These are phyloP conservation scores for Myiotriccus ornatus DNA, from an alignment of 2,797 vertebrate genomes.

Conservation along the genomic window DNA sequence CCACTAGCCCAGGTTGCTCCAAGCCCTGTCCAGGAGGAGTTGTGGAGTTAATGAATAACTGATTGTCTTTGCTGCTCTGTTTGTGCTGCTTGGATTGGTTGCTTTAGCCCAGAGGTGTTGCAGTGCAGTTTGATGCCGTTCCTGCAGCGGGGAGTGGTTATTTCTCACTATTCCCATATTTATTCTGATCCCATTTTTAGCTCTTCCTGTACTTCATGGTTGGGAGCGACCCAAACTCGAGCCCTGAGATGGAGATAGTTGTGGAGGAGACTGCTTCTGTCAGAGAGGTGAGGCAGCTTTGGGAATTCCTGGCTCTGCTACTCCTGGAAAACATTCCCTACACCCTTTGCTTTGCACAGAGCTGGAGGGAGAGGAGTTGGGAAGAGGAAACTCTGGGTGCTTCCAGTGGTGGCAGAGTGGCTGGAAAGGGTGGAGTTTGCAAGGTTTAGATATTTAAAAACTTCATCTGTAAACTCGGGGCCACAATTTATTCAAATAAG, in stretches of 20 bases:
- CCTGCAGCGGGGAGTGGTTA: background rate
- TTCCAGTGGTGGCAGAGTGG: background rate
- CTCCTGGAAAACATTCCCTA: background rate
- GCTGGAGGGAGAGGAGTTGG: background rate
- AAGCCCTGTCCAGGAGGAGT: background rate
- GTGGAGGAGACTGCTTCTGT: conserved; percentile 84
- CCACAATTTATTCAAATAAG: background rate
- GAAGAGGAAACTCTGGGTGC: background rate
- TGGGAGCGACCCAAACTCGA: conserved; percentile 76
- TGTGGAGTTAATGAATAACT: background rate
- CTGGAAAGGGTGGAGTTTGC: background rate
- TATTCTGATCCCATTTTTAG: conserved; percentile 66
- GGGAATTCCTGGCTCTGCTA: background rate
- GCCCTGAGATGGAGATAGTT: conserved; percentile 85
- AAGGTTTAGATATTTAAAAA: background rate
- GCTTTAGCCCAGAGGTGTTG: background rate
- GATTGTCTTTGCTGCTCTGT: background rate
- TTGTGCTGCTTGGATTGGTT: background rate
- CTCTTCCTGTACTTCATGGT: conserved; percentile 87
- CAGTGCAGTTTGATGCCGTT: background rate
- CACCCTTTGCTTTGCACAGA: fast-evolving
- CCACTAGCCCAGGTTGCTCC: background rate
- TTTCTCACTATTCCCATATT: background rate
- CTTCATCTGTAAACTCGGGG: background rate
- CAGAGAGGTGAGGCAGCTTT: conserved; percentile 80